phyloP scores from a whole-genome alignment of 2,888 invertebrate species.

The Mythimna vitellina region DNA sequence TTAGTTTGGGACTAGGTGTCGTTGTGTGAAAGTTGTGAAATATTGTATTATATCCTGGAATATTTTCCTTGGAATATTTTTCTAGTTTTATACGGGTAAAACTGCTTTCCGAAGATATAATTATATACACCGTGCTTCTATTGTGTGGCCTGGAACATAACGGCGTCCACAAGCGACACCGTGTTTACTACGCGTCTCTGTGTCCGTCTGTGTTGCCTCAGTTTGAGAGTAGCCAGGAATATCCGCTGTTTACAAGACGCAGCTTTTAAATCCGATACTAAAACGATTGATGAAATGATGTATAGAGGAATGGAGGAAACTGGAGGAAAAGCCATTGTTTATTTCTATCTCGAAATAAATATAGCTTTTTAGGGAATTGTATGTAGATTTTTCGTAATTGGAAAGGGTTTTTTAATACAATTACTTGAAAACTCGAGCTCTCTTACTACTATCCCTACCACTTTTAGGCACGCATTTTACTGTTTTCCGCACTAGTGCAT shows the following conservation, averaged over 20 bases:
- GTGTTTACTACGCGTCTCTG: conserved; percentile 61
- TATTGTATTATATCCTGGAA: too few relatives aligned
- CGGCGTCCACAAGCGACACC: conserved; percentile 46
- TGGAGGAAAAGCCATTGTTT: conserved; percentile 34
- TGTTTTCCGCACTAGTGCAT: background rate
- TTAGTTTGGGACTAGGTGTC: too few relatives aligned
- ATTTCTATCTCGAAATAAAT: conserved; percentile 27
- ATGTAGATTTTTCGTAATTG: background rate
- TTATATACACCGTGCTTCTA: background rate
- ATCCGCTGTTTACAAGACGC: conserved; percentile 59
- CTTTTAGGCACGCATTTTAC: too few relatives aligned
- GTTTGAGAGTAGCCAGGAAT: conserved; percentile 61
- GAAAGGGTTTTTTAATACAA: background rate
- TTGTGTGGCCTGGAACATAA: conserved; percentile 50
- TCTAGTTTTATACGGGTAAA: too few relatives aligned
- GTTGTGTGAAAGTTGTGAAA: too few relatives aligned
- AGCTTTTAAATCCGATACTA: conserved; percentile 62
- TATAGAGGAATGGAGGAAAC: conserved; percentile 19
- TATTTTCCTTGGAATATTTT: too few relatives aligned
- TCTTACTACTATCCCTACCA: too few relatives aligned
- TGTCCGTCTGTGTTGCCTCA: conserved; percentile 61
- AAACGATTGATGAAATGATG: conserved; percentile 61
- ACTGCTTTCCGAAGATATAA: too few relatives aligned
- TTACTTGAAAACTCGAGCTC: too few relatives aligned
- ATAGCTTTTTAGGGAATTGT: conserved; percentile 9